phyloP scores from a whole-genome alignment of 2,113 vertebrate species.

The Columbina picui region DNA sequence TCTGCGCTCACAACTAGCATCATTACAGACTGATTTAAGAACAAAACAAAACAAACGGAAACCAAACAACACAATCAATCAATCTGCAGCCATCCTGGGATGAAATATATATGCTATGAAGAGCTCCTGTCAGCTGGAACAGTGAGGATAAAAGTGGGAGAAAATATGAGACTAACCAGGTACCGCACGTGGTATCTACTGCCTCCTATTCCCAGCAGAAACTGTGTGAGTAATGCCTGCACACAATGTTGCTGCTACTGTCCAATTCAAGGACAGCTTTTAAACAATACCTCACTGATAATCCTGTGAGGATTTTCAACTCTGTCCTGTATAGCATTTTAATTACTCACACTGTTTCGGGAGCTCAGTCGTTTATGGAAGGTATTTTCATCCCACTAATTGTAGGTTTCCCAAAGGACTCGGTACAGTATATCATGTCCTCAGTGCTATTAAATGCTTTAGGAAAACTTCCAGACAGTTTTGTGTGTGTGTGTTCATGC shows the following conservation, averaged over 20 bases:
- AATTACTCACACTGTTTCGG: slow-evolving; percentile 35
- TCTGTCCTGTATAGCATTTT: slow-evolving; percentile 25
- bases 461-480: neutral
- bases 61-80: neutral
- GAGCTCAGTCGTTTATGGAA: slow-evolving; percentile 39
- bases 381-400: slow-evolving; percentile 50
- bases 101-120: neutral
- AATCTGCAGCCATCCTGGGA: neutral
- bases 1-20: neutral
- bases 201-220: neutral
- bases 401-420: slow-evolving; percentile 37
- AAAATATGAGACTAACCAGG: neutral
- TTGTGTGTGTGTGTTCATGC: neutral
- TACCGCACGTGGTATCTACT: neutral
- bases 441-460: neutral
- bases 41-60: neutral
- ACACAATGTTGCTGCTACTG: neutral
- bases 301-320: slow-evolving; percentile 60
- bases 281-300: slow-evolving; percentile 46
- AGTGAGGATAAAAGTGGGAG: neutral
- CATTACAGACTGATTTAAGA: neutral
- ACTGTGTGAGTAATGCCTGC: neutral
- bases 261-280: neutral
- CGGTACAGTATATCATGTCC: neutral
- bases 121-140: neutral